These are phyloP conservation scores for Taenaris catops DNA, from an alignment of 2,888 invertebrate species.

Conservation along the genomic window DNA sequence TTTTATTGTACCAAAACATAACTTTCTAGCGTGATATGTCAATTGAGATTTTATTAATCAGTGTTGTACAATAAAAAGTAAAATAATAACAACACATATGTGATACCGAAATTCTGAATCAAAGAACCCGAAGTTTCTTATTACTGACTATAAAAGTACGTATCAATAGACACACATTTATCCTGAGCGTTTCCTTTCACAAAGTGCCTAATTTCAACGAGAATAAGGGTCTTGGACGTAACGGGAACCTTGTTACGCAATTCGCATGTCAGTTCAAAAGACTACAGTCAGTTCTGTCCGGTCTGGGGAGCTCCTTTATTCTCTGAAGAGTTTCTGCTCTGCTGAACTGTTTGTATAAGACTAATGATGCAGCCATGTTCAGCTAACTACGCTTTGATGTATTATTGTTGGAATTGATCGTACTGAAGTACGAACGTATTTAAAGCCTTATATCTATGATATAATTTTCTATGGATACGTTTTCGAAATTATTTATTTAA, in stretches of 20 bases:
- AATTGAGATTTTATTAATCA: too few species aligned
- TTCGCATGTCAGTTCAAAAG: slow-evolving; percentile 29
- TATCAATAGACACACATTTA: slow-evolving; percentile 2
- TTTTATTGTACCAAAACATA: too few species aligned
- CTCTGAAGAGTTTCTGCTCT: slow-evolving; percentile 45
- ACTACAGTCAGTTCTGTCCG: slow-evolving; percentile 26
- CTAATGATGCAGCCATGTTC: slow-evolving; percentile 48
- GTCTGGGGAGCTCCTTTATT: slow-evolving; percentile 44
- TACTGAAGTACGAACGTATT: slow-evolving; percentile 1
- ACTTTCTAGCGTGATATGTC: too few species aligned
- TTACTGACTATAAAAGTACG: background rate
- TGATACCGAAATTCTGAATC: too few species aligned
- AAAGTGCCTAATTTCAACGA: slow-evolving; percentile 19
- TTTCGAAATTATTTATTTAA: too few species aligned
- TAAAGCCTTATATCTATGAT: slow-evolving; percentile 12
- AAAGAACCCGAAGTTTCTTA: slow-evolving; percentile 2
- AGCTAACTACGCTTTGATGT: slow-evolving; percentile 28
- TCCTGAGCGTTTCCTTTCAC: slow-evolving; percentile 17
- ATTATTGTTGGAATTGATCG: slow-evolving; percentile 17
- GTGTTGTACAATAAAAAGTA: too few species aligned
- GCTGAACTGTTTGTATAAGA: slow-evolving; percentile 44
- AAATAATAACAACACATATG: too few species aligned
- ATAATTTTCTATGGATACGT: too few species aligned
- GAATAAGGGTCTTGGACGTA: slow-evolving; percentile 24
- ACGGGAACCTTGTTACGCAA: slow-evolving; percentile 23